Percentiles rank a stretch among this genome's conserved stretches.
phyloP scores from a whole-genome alignment of 2,888 invertebrate species.

The Hermaeophaga mercurialis region DNA sequence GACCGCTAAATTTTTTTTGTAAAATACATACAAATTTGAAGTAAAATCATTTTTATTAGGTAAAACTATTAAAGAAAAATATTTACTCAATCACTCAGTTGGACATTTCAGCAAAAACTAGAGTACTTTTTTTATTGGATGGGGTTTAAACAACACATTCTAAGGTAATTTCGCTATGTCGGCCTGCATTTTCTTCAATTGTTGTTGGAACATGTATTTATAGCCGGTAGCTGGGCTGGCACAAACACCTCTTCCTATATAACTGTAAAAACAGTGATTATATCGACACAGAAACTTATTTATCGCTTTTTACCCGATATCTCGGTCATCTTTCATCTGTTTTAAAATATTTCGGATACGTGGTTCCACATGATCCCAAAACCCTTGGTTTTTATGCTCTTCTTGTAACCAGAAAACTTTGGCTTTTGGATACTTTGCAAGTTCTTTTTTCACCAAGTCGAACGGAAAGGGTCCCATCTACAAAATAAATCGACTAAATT shows the following conservation, averaged over 20 bases:
- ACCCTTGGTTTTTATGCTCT: conserved; percentile 93
- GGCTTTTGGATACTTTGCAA: conserved; percentile 83
- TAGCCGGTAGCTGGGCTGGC: conserved; percentile 98
- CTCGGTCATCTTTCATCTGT: conserved; percentile 63
- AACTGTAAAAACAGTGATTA: conserved; percentile 59
- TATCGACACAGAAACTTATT: too few species aligned
- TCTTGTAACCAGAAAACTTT: conserved; percentile 88
- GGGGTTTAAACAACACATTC: background rate
- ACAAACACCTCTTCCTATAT: conserved; percentile 88
- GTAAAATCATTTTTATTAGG: too few species aligned
- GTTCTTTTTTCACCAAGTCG: conserved; percentile 83
- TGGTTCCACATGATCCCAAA: conserved; percentile 89
- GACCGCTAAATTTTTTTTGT: too few species aligned
- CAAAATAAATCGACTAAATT: background rate
- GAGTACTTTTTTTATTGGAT: too few species aligned
- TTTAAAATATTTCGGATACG: conserved; percentile 82
- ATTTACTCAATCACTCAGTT: too few species aligned
- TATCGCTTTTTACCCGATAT: conserved; percentile 64
- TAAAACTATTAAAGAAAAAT: too few species aligned
- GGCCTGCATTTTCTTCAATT: conserved; percentile 59
- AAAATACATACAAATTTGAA: too few species aligned
- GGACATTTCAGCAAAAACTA: too few species aligned
- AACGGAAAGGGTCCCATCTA: conserved; percentile 94
- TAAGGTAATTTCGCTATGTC: background rate
- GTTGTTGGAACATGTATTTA: conserved; percentile 79